Evolutionary conservation across 1,140 invertebrate genomes (phyloP), one percentile per base, ranked within the genome.

Genomic region (Littorina saxatilis): DNA sequence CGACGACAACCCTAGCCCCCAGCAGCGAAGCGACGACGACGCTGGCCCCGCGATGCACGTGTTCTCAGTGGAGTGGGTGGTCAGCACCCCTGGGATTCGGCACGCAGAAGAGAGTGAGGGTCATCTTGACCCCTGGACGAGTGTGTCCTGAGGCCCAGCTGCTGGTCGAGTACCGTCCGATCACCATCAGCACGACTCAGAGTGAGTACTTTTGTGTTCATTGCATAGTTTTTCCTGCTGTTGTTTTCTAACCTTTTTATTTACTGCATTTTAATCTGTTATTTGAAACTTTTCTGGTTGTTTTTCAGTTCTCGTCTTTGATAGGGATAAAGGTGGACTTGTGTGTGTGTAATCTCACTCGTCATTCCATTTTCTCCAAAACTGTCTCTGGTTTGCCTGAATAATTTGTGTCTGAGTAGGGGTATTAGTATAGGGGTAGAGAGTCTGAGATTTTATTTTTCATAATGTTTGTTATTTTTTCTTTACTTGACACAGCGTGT

Each of bases 31-130:
- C 70, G 20, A 0, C 70, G 2, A n/a, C 37, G 39, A 13, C 70
- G 17, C 37, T n/a, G 35, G 70, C 4, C 13, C 40, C 37, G 11
- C 29, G 15, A 13, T n/a, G 40, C 23, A 40, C 17, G 2, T 32
- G 32, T 13, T n/a, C 37, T 7, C 17, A 39, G 32, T 78, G 76
- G 76, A 63, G 52, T 20, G 52, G 63, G 58, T 78, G 76, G 76
- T 78, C 76, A 4, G 40, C 29, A 0, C 20, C 40, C 9, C 32
- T 37, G 0, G 76, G 76, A 0, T 78, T 78, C 23, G 76, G 76
- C 11, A 61, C 29, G n/a, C 52, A 63, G 27, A n/a, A 78, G 35
- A 58, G 76, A 27, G 58, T 35, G n/a, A 29, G 76, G 37, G 32
- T 15, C 2, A 61, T 78, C 2, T 13, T 61, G 39, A 17, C 15